These are phyloP conservation scores for Corythucha ciliata DNA, from an alignment of 2,888 invertebrate species.

Conservation along the genomic window DNA sequence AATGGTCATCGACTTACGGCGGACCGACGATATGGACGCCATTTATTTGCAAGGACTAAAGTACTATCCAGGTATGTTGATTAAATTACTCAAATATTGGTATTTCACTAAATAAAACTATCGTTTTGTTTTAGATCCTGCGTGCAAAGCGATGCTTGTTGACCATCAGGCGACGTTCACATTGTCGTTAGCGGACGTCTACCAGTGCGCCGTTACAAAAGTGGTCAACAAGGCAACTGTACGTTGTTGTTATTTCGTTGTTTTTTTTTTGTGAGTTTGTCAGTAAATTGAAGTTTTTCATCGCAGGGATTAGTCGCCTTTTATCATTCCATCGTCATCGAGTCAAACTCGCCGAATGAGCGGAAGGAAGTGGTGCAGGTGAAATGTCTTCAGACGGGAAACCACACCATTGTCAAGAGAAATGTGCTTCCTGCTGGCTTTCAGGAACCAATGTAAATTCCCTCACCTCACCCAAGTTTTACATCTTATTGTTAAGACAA, in stretches of 20 bases:
- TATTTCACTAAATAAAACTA: no score
- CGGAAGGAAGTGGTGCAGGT: conserved; percentile 61
- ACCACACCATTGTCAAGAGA: conserved; percentile 52
- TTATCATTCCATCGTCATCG: conserved; percentile 74
- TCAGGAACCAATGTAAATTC: conserved; percentile 76
- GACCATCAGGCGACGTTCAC: conserved; percentile 60
- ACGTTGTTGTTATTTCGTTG: conserved; percentile 36
- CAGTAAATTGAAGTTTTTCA: no score
- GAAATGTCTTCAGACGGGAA: conserved; percentile 53
- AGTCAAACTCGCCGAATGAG: conserved; percentile 47
- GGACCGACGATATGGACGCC: conserved; percentile 52
- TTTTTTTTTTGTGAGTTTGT: conserved; percentile 7
- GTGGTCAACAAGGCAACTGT: conserved; percentile 73
- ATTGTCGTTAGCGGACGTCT: conserved; percentile 65
- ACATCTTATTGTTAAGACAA: no score
- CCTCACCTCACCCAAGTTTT: no score
- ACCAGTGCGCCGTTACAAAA: conserved; percentile 71
- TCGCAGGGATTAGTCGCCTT: conserved; percentile 70
- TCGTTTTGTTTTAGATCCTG: conserved; percentile 49
- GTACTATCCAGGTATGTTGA: conserved; percentile 49
- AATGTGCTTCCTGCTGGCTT: conserved; percentile 74
- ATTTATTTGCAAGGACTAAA: conserved; percentile 64
- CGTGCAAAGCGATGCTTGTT: conserved; percentile 62
- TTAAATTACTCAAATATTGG: background rate
- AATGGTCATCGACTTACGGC: conserved; percentile 62